Evolutionary conservation across 2,888 invertebrate species (phyloP).

Genomic region (Pandemis cinnamomeana): DNA sequence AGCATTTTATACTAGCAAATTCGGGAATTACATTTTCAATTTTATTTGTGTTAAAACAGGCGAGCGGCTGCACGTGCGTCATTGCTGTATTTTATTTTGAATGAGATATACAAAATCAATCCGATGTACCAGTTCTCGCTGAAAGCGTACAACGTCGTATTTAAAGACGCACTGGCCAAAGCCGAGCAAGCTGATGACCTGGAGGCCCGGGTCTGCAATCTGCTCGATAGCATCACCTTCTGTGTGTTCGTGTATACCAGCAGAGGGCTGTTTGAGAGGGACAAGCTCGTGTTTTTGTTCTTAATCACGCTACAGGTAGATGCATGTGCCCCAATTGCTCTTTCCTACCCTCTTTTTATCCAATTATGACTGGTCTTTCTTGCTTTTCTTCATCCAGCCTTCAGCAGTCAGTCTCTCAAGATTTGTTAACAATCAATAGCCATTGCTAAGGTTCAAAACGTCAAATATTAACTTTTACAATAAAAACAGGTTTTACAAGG

Average conservation of each 20-base stretch:
- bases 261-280: slow-evolving; percentile 95
- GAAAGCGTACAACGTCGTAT: slow-evolving; percentile 96
- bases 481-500: slow-evolving; percentile 69
- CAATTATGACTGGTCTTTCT: background rate
- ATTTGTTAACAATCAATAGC: too few species aligned
- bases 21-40: background rate
- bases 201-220: slow-evolving; percentile 88
- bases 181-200: slow-evolving; percentile 89
- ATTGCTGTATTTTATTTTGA: slow-evolving; percentile 95
- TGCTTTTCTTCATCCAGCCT: background rate
- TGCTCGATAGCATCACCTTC: slow-evolving; percentile 95
- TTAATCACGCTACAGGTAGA: slow-evolving; percentile 92
- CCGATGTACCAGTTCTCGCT: slow-evolving; percentile 98
- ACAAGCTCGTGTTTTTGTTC: slow-evolving; percentile 95
- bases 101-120: slow-evolving; percentile 96
- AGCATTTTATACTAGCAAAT: background rate
- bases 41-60: slow-evolving; percentile 57
- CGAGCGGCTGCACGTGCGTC: slow-evolving; percentile 94
- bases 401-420: too few species aligned
- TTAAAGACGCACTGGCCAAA: slow-evolving; percentile 91
- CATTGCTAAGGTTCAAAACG: too few species aligned
- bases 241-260: slow-evolving; percentile 95
- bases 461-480: background rate
- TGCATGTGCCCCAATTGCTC: background rate
- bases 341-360: background rate